Conservation (phyloP, 2,888 invertebrate species). For the Entomobrya proxima region DNA sequence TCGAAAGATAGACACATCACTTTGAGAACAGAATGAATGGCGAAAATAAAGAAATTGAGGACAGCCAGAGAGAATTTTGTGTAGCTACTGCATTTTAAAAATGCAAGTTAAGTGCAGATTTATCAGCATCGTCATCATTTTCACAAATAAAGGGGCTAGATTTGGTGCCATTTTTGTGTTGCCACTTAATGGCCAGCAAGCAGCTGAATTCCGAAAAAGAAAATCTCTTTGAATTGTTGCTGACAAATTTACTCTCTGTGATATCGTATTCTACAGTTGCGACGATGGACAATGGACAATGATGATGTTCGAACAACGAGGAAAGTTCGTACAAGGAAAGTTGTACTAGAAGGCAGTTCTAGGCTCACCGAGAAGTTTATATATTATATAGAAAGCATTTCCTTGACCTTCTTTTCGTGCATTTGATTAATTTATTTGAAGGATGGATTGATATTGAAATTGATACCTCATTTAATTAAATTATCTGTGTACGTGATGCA, state of each 20-base stretch:
- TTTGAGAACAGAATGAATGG: background rate
- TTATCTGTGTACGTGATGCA: too few species aligned
- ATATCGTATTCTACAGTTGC: background rate
- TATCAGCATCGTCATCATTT: background rate
- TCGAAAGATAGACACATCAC: background rate
- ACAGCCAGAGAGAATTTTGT: conserved; percentile 11
- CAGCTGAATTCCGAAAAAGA: background rate
- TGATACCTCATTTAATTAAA: background rate
- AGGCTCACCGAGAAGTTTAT: background rate
- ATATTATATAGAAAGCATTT: conserved; percentile 8
- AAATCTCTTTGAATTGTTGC: background rate
- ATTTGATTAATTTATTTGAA: background rate
- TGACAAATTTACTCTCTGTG: background rate
- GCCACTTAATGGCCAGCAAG: background rate
- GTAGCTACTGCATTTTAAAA: conserved; percentile 7
- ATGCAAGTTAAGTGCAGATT: conserved; percentile 7
- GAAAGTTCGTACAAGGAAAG: background rate
- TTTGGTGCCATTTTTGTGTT: conserved; percentile 4
- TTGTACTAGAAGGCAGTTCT: background rate
- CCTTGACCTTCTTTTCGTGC: conserved; percentile 1
- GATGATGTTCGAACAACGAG: background rate
- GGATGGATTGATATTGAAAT: background rate
- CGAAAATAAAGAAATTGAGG: conserved; percentile 38
- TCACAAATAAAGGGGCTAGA: background rate
- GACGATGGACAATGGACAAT: background rate